Conservation (phyloP, 2,113 vertebrate genomes). For the Martes martes region DNA sequence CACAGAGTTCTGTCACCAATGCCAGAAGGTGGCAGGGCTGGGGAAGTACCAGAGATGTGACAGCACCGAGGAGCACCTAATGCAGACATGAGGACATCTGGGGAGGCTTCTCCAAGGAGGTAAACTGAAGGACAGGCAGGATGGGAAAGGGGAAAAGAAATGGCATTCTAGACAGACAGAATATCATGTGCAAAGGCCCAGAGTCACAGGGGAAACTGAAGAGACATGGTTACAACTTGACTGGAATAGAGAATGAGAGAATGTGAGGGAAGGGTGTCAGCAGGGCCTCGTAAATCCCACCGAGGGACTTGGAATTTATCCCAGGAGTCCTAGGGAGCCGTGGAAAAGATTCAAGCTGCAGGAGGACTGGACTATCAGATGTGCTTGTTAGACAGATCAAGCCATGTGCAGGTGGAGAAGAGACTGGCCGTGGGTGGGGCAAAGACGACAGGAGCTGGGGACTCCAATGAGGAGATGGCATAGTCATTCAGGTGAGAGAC, state of each 20-base stretch:
- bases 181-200: not conserved
- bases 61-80: not conserved
- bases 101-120: not conserved
- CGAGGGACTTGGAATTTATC: not conserved
- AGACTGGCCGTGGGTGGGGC: not conserved
- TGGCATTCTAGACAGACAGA: not conserved
- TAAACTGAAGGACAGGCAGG: not conserved
- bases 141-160: not conserved
- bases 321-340: not conserved
- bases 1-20: not conserved
- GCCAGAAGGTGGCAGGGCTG: not conserved
- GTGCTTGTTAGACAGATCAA: not conserved
- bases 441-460: not conserved
- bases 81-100: not conserved
- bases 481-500: not conserved
- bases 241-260: not conserved
- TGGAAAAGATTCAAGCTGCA: not conserved
- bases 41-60: too few species aligned
- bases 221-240: not conserved
- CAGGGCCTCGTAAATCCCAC: not conserved
- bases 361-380: not conserved
- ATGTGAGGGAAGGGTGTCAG: not conserved
- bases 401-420: not conserved
- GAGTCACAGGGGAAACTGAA: not conserved
- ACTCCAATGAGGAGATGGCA: not conserved